Evolutionary conservation across 2,797 vertebrate genomes (phyloP).

Genomic region (Arnoldichthys spilopterus): DNA sequence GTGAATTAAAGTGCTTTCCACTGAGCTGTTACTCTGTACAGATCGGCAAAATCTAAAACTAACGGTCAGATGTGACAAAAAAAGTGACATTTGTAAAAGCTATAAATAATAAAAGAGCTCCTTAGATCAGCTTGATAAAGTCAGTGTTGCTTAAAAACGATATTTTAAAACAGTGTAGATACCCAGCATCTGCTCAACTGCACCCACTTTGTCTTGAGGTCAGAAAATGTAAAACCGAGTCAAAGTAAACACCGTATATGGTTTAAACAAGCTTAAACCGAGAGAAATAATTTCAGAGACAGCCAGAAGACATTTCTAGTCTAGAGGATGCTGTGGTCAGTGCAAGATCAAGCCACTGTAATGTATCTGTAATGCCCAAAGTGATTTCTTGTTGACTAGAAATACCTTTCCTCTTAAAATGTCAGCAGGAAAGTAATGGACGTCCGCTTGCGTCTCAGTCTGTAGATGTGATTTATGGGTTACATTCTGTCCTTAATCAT

Average conservation of each 20-base stretch:
- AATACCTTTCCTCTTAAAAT: background rate
- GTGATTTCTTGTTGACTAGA: background rate
- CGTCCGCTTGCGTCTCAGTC: slow-evolving; percentile 40
- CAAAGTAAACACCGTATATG: slow-evolving; percentile 25
- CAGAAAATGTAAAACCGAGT: slow-evolving; percentile 23
- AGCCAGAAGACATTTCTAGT: background rate
- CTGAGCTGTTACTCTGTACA: background rate
- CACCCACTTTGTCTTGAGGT: slow-evolving; percentile 23
- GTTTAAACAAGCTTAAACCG: slow-evolving; percentile 12
- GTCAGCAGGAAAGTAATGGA: background rate
- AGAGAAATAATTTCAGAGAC: slow-evolving; percentile 51
- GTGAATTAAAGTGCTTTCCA: slow-evolving; percentile 27
- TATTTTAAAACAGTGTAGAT: background rate
- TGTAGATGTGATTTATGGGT: slow-evolving; percentile 47
- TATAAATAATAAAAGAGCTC: slow-evolving; percentile 32
- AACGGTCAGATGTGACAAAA: background rate
- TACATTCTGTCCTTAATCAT: slow-evolving; percentile 32
- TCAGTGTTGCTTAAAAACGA: slow-evolving; percentile 12
- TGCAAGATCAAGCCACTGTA: background rate
- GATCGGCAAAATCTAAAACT: slow-evolving; percentile 21
- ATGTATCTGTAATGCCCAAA: background rate
- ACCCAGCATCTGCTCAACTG: slow-evolving; percentile 11
- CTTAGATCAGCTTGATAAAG: background rate
- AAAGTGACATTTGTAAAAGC: slow-evolving; percentile 5
- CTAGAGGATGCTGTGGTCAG: background rate